Conservation (phyloP, 2,113 vertebrate genomes). For the Odobenus rosmarus region DNA sequence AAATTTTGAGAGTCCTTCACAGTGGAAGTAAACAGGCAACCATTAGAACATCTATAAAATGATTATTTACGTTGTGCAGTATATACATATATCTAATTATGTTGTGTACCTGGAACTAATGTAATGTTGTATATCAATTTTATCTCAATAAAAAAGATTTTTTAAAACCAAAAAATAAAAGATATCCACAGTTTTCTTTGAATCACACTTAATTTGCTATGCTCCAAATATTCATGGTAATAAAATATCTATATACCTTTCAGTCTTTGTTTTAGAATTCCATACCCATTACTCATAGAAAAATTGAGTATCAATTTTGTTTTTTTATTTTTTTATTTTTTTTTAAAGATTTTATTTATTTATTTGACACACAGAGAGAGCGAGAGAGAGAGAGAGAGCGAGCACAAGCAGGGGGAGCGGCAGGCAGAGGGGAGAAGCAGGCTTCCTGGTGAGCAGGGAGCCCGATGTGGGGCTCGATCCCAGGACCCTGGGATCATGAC, state of each 20-base stretch:
- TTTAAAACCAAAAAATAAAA: not conserved
- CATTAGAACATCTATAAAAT: conserved; percentile 92
- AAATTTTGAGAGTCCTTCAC: conserved; percentile 93
- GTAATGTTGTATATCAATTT: not conserved
- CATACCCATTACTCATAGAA: conserved; percentile 84
- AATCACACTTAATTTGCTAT: conserved; percentile 83
- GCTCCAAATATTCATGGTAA: conserved; percentile 92
- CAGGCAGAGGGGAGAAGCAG: too few relatives aligned
- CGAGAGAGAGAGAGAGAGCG: too few relatives aligned
- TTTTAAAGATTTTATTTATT: too few relatives aligned
- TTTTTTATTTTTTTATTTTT: too few relatives aligned
- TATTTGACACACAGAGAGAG: too few relatives aligned
- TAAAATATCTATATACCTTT: conserved; percentile 89
- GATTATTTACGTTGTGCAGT: conserved; percentile 88
- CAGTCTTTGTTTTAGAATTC: conserved; percentile 93
- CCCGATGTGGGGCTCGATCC: too few relatives aligned
- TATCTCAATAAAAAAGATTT: not conserved
- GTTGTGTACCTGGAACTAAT: not conserved
- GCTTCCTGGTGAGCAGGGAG: too few relatives aligned
- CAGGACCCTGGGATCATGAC: too few relatives aligned
- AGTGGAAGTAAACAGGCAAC: conserved; percentile 92
- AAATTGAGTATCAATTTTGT: conserved; percentile 89
- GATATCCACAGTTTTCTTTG: not conserved
- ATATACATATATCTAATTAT: not conserved
- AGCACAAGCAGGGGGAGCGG: too few relatives aligned